Percentiles rank a stretch among this genome's conserved stretches.
Evolutionary conservation across 2,113 vertebrate genomes (phyloP).

Genomic region (Tychaedon coryphoeus): DNA sequence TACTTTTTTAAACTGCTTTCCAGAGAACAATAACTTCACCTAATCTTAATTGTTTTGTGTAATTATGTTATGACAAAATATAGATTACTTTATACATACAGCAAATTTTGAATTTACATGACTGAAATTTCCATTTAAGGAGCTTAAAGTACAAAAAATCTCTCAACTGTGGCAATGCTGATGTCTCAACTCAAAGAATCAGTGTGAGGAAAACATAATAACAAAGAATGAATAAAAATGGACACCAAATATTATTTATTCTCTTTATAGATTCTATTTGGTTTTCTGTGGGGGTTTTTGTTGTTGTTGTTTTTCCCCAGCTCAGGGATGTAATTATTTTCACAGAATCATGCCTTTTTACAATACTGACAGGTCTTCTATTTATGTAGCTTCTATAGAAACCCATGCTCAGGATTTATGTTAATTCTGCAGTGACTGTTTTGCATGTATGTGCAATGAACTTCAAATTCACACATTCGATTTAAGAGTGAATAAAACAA

Average conservation of each 20-base stretch:
- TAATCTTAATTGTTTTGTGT: not conserved
- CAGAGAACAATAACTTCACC: not conserved
- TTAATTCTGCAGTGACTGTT: not conserved
- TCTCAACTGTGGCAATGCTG: not conserved
- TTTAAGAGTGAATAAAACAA: not conserved
- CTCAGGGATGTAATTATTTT: not conserved
- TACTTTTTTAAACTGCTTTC: not conserved
- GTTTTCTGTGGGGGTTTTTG: not conserved
- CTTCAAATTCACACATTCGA: not conserved
- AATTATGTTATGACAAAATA: not conserved
- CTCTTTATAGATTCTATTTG: not conserved
- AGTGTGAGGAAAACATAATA: not conserved
- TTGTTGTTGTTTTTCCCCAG: not conserved
- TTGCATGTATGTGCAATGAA: not conserved
- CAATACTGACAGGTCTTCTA: not conserved
- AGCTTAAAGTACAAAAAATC: not conserved
- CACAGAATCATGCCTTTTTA: not conserved
- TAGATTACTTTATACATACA: not conserved
- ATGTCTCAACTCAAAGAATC: not conserved
- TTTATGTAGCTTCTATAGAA: constrained; percentile 5
- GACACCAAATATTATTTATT: not conserved
- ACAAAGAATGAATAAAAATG: not conserved
- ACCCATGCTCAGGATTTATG: not conserved
- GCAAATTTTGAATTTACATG: not conserved
- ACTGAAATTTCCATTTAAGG: not conserved